Evolutionary conservation across 2,888 invertebrate genomes (phyloP).

Genomic region (Folsomia manolachei): DNA sequence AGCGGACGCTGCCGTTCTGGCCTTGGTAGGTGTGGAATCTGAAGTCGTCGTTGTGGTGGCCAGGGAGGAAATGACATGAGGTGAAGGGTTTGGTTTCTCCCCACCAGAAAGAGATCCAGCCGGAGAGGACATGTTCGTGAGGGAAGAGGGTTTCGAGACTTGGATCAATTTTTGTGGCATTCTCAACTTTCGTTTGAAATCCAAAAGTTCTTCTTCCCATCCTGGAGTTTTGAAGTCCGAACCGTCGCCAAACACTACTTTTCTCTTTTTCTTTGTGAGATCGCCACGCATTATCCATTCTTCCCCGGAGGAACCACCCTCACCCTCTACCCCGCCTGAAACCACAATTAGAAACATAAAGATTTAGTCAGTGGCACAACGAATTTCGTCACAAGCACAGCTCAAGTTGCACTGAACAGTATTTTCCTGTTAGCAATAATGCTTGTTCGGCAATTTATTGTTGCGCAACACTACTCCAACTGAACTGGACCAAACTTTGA

Average conservation of each 20-base stretch:
- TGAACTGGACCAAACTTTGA: no score
- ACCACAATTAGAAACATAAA: no score
- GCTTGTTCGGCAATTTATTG: no score
- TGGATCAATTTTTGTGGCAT: constrained; percentile 79
- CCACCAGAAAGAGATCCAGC: constrained; percentile 58
- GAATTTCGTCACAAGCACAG: no score
- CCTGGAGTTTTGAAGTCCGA: constrained; percentile 69
- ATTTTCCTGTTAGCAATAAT: no score
- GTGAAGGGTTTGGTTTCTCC: background rate
- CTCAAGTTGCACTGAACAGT: no score
- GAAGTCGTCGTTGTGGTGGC: background rate
- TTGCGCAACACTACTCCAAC: no score
- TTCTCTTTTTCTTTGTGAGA: constrained; percentile 44
- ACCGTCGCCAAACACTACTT: constrained; percentile 60
- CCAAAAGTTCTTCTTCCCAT: constrained; percentile 79
- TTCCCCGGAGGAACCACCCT: constrained; percentile 47
- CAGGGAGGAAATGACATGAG: background rate
- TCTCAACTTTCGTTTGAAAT: constrained; percentile 75
- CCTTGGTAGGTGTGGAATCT: constrained; percentile 32
- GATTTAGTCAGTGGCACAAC: no score
- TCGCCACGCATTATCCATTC: constrained; percentile 51
- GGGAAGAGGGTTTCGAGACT: constrained; percentile 66
- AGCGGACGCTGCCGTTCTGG: constrained; percentile 37
- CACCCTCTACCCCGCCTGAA: constrained; percentile 36
- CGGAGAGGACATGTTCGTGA: constrained; percentile 57